A percentile compares a stretch with the other conserved stretches of the same genome.
phyloP scores from a whole-genome alignment of 2,888 invertebrate species.

The Drosophila maculinotata region DNA sequence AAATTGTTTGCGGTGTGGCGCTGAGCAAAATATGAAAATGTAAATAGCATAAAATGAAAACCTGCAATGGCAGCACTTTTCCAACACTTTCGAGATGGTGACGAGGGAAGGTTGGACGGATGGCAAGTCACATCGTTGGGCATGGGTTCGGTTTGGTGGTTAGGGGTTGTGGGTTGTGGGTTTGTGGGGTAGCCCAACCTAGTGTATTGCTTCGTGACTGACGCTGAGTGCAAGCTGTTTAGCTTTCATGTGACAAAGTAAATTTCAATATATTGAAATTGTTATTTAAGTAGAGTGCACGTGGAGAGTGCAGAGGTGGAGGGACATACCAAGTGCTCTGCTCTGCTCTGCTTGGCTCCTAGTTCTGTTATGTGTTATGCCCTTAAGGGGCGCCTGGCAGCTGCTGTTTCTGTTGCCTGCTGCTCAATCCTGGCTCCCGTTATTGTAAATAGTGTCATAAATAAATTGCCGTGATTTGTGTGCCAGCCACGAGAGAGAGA shows the following conservation, averaged over 20 bases:
- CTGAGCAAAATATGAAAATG: slow-evolving; percentile 73
- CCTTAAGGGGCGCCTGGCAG: slow-evolving; percentile 43
- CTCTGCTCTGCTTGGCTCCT: slow-evolving; percentile 10
- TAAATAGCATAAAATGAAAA: slow-evolving; percentile 79
- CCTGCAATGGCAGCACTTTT: slow-evolving; percentile 78
- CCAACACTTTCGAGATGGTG: slow-evolving; percentile 55
- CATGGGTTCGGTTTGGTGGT: slow-evolving; percentile 7
- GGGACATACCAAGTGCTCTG: slow-evolving; percentile 15
- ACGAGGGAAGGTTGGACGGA: slow-evolving; percentile 18
- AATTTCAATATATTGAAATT: slow-evolving; percentile 82
- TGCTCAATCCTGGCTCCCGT: slow-evolving; percentile 29
- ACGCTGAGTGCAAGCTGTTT: slow-evolving; percentile 75
- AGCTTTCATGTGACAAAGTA: slow-evolving; percentile 81
- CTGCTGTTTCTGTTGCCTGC: slow-evolving; percentile 43
- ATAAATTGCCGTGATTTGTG: slow-evolving; percentile 78
- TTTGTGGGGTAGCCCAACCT: slow-evolving; percentile 10
- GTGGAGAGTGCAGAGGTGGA: slow-evolving; percentile 41
- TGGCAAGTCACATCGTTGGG: slow-evolving; percentile 25
- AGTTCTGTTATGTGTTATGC: slow-evolving; percentile 25
- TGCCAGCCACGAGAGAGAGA: slow-evolving; percentile 45
- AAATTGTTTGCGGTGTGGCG: slow-evolving; percentile 74
- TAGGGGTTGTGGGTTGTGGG: background rate
- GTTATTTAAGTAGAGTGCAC: slow-evolving; percentile 79
- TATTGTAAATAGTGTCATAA: slow-evolving; percentile 78
- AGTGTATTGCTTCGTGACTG: slow-evolving; percentile 59